Evolutionary conservation across 2,888 invertebrate species (phyloP).

Genomic region (Aphodius sticticus): DNA sequence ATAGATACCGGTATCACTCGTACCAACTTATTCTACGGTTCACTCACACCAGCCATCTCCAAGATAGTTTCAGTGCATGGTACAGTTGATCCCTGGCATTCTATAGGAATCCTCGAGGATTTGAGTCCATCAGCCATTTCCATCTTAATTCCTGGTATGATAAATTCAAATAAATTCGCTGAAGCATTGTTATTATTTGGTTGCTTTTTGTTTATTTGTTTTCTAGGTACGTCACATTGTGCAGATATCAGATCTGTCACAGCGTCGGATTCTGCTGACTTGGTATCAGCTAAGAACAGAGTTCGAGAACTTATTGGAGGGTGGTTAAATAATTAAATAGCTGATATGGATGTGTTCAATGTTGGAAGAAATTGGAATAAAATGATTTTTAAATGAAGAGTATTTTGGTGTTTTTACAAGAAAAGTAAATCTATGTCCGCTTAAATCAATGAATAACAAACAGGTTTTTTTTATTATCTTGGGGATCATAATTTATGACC

Average conservation of each 20-base stretch:
- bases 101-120: constrained; percentile 62
- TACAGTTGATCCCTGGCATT: constrained; percentile 68
- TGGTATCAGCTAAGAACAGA: constrained; percentile 42
- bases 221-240: constrained; percentile 47
- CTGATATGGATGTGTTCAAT: not conserved
- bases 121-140: constrained; percentile 43
- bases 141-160: constrained; percentile 44
- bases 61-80: constrained; percentile 69
- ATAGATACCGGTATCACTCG: constrained; percentile 67
- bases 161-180: not conserved
- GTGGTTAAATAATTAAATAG: constrained; percentile 40
- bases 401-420: no score
- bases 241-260: constrained; percentile 43
- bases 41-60: constrained; percentile 61
- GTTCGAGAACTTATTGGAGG: constrained; percentile 42
- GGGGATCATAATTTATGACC: no score
- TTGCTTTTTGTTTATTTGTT: constrained; percentile 24
- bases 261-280: constrained; percentile 37
- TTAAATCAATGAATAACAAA: no score
- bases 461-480: no score
- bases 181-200: not conserved
- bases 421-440: no score
- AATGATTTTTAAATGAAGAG: not conserved
- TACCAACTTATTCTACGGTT: constrained; percentile 64
- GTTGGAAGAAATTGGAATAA: not conserved